Evolutionary conservation across 2,888 invertebrate genomes (phyloP), one percentile per base, ranked within the genome.

Genomic region (Nysson spinosus): DNA sequence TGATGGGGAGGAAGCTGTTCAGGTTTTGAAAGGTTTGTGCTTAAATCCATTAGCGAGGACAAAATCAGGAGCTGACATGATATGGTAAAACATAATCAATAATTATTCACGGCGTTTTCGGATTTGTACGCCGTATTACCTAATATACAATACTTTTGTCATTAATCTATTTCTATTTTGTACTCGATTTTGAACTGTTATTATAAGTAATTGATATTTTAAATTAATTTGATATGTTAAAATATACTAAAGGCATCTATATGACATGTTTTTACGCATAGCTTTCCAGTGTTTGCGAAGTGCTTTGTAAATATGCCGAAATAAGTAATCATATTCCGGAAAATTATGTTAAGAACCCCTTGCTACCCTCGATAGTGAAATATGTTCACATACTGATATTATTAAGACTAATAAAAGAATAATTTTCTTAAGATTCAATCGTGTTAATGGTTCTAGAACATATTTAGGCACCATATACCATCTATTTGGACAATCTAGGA

Each of bases 1-100:
- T 32, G 79, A 83, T 1, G 85, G 85, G 0, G 81, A 83, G 2
- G 87, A 87, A 9, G 83, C 85, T 19, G 80, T 83, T 0, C 72
- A 82, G 35, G 85, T 80, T 17, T 66, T 87, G 6, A 81, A 80
- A 4, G 83, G 61, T 46, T 75, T 87, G 28, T 86, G 86, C 46
- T 58, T 87, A 40, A 87, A 86, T 76, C 87, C 87, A 11, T 68
- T 87, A 19, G 87, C 86, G 1, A 72, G 84, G 26, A 81, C 68
- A 32, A 82, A 82, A 62, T 65, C 80, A 9, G 77, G 82, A 16
- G 65, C 78, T 3, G 83, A 84, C 44, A 87, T 87, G 84, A 85
- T 87, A 26, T 87, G 87, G 87, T 87, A 16, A 57, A 34, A 17
- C 22, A 4, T n/a, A 30, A 9, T 14, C 4, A 54, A 28, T 22